Evolutionary conservation across 2,113 vertebrate species (phyloP).

Genomic region (Saccopteryx bilineata): DNA sequence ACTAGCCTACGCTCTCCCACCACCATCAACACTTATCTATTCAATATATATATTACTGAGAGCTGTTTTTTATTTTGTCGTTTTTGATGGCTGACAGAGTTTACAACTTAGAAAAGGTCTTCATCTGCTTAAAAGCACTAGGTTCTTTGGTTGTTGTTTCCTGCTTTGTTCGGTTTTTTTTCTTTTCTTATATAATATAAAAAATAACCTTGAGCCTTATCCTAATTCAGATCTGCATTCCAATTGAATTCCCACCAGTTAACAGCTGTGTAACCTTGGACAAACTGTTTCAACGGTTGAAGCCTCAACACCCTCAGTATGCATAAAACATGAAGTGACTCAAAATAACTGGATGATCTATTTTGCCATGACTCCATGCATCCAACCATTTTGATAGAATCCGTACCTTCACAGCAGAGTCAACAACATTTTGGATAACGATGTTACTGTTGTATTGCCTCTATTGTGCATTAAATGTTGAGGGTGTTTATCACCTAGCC

Average conservation of each 20-base stretch:
- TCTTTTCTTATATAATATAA: background rate
- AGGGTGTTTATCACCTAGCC: background rate
- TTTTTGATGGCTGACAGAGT: background rate
- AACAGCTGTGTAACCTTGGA: conserved; percentile 49
- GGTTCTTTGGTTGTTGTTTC: background rate
- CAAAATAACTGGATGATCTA: conserved; percentile 1
- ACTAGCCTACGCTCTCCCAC: background rate
- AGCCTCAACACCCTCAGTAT: background rate
- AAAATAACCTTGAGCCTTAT: conserved; percentile 17
- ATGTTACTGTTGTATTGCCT: conserved; percentile 9
- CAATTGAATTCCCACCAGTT: conserved; percentile 42
- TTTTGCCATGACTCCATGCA: conserved; percentile 23
- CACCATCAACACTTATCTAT: background rate
- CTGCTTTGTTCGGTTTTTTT: background rate
- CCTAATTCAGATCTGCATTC: conserved; percentile 12
- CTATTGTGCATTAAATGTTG: background rate
- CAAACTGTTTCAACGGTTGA: conserved; percentile 43
- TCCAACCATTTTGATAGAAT: conserved; percentile 51
- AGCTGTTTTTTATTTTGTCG: background rate
- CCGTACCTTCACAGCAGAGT: background rate
- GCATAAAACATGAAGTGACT: background rate
- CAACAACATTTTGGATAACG: background rate
- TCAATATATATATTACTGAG: background rate
- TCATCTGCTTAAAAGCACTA: background rate
- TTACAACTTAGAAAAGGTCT: conserved; percentile 21